phyloP scores from a whole-genome alignment of 2,888 invertebrate species.

The Drosophila ezoana region DNA sequence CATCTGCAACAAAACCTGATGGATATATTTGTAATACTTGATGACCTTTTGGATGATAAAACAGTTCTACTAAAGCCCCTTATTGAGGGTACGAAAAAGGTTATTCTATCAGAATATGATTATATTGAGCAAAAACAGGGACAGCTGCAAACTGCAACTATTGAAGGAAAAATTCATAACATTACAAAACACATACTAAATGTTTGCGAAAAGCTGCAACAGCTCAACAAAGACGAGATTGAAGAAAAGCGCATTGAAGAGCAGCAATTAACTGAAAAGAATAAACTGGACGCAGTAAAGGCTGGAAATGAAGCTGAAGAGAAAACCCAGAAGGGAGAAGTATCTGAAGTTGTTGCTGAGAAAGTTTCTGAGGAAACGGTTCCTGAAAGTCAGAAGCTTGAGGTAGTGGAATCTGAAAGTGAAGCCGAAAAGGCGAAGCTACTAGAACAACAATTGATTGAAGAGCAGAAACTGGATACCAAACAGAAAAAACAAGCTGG shows the following conservation, averaged over 20 bases:
- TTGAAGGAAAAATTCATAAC: conserved; percentile 38
- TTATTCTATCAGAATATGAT: conserved; percentile 54
- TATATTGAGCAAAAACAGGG: conserved; percentile 54
- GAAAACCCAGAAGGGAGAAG: conserved; percentile 16
- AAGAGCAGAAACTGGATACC: conserved; percentile 22
- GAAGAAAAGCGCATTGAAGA: conserved; percentile 3
- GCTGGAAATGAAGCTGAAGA: conserved; percentile 9
- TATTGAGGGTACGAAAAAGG: conserved; percentile 54
- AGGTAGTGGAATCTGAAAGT: conserved; percentile 3
- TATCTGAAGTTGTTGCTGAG: conserved; percentile 21
- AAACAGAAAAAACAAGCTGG: background rate
- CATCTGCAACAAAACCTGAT: conserved; percentile 76
- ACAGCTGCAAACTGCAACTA: conserved; percentile 20
- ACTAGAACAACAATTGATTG: conserved; percentile 8
- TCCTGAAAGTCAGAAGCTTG: conserved; percentile 23
- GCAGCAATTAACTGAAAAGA: conserved; percentile 6
- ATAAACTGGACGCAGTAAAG: conserved; percentile 20
- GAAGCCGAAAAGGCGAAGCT: conserved; percentile 9
- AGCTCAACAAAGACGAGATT: conserved; percentile 2
- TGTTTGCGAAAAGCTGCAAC: conserved; percentile 46
- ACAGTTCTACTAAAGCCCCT: conserved; percentile 19
- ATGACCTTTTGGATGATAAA: conserved; percentile 64
- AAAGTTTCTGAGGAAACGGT: conserved; percentile 19
- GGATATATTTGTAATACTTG: conserved; percentile 75
- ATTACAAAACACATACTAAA: conserved; percentile 43